Conservation (phyloP, 1,140 invertebrate species). For the Drosophila yakuba region DNA sequence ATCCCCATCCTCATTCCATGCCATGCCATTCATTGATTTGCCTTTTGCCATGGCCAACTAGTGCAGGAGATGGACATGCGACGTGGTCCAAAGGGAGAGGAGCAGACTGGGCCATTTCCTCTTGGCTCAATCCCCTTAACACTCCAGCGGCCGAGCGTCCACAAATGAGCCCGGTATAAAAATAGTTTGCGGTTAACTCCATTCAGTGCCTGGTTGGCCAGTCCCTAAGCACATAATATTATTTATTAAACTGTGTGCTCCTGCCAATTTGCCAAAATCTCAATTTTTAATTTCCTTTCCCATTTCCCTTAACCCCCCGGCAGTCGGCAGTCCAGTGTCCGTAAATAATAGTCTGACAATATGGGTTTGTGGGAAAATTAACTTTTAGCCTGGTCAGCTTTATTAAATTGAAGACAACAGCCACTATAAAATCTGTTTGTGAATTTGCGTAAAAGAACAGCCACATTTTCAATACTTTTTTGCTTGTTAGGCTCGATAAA, state of each 20-base stretch:
- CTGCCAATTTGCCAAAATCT: constrained; percentile 36
- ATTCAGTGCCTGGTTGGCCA: constrained; percentile 2
- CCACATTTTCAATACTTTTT: too few species aligned
- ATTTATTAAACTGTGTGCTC: constrained; percentile 29
- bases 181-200: constrained; percentile 44
- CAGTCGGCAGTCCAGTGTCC: neutral
- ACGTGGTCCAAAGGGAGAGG: constrained; percentile 15
- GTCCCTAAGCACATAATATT: constrained; percentile 8
- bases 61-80: constrained; percentile 25
- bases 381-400: constrained; percentile 7
- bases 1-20: constrained; percentile 11
- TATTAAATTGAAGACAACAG: neutral
- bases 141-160: constrained; percentile 20
- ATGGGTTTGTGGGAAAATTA: constrained; percentile 2
- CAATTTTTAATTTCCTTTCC: constrained; percentile 27
- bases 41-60: constrained; percentile 64
- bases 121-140: constrained; percentile 14
- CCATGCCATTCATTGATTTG: constrained; percentile 73
- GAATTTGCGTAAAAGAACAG: neutral
- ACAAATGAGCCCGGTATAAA: constrained; percentile 32
- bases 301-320: neutral
- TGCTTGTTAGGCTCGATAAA: neutral
- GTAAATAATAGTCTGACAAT: constrained; percentile 16
- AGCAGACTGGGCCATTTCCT: constrained; percentile 30
- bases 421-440: neutral